phyloP scores from a whole-genome alignment of 2,888 invertebrate species.

The Miltochrista miniata region DNA sequence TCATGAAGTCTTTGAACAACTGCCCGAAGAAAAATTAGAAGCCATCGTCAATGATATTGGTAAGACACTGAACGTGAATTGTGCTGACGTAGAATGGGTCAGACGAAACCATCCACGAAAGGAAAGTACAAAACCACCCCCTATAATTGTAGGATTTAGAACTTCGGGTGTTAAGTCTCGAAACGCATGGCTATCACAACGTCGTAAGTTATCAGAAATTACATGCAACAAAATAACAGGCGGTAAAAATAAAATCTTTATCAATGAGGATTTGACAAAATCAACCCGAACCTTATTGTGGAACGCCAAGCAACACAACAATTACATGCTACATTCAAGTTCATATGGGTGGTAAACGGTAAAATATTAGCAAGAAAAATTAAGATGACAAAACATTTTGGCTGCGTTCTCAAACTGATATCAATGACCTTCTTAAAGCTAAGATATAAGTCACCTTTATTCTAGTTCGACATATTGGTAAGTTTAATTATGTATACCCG shows the following conservation, averaged over 20 bases:
- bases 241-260: neutral
- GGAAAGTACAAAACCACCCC: neutral
- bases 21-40: constrained; percentile 5
- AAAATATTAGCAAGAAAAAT: constrained; percentile 1
- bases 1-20: no score
- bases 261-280: constrained; percentile 2
- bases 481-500: no score
- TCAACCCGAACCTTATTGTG: neutral
- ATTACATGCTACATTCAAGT: neutral
- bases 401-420: no score
- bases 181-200: neutral
- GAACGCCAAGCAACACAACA: constrained; percentile 2
- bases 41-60: constrained; percentile 3
- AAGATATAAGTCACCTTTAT: no score
- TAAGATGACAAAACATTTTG: neutral
- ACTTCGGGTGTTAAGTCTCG: neutral
- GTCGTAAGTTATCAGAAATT: neutral
- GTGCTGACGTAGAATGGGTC: neutral
- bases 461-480: no score
- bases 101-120: neutral
- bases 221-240: neutral
- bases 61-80: neutral
- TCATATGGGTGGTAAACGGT: constrained; percentile 2
- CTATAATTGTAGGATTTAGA: neutral
- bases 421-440: no score